Percentiles rank a stretch among this genome's conserved stretches.
Conservation (phyloP, 2,797 vertebrate species). For the Eulemur mongoz region DNA sequence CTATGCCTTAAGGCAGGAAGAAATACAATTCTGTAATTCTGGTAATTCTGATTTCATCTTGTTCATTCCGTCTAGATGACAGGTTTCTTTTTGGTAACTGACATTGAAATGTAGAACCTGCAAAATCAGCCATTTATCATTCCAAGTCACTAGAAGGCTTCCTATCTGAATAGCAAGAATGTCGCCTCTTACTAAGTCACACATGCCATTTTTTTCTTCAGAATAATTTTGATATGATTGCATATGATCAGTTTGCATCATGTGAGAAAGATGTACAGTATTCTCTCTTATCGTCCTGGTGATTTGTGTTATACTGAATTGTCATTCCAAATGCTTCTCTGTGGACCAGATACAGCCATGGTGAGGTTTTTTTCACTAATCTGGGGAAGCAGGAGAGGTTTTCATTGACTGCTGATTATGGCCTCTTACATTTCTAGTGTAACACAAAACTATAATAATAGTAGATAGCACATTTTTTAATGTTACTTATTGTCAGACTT, state of each 20-base stretch:
- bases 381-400: not conserved
- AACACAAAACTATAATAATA: not conserved
- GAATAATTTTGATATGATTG: not conserved
- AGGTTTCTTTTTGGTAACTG: conserved; percentile 61
- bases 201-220: not conserved
- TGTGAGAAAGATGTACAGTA: not conserved
- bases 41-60: conserved; percentile 61
- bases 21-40: conserved; percentile 23
- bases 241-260: not conserved
- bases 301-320: not conserved
- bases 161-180: not conserved
- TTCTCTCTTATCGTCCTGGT: not conserved
- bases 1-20: conserved; percentile 49
- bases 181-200: not conserved
- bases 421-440: not conserved
- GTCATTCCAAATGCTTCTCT: not conserved
- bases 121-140: conserved; percentile 44
- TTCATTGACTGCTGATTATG: not conserved
- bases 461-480: not conserved
- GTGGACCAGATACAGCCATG: not conserved
- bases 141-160: not conserved
- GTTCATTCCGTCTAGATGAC: conserved; percentile 45
- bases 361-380: not conserved
- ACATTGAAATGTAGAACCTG: conserved; percentile 52
- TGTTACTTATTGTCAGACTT: not conserved